Evolutionary conservation across 2,888 invertebrate genomes (phyloP).

Genomic region (Mythimna ferrago): DNA sequence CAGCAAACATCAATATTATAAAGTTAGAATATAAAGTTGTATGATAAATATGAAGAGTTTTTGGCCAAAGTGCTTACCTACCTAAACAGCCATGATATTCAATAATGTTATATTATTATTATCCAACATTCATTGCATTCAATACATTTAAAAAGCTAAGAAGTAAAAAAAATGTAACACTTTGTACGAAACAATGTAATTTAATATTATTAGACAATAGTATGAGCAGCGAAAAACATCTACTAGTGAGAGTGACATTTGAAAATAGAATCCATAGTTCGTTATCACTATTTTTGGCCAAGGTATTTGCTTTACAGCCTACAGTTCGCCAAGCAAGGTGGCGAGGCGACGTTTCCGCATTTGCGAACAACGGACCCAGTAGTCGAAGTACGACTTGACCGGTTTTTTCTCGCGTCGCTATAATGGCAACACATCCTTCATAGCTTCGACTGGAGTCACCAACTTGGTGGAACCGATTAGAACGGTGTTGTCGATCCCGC

Average conservation of each 20-base stretch:
- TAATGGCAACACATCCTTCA: slow-evolving; percentile 76
- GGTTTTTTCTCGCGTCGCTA: slow-evolving; percentile 37
- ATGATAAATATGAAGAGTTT: not conserved
- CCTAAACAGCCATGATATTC: not conserved
- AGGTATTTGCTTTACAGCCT: slow-evolving; percentile 5
- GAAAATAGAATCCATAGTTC: slow-evolving; percentile 18
- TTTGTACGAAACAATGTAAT: slow-evolving; percentile 20
- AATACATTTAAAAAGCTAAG: not conserved
- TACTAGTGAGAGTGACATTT: slow-evolving; percentile 6
- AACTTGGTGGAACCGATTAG: slow-evolving; percentile 83
- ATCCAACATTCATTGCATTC: not conserved
- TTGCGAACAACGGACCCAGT: slow-evolving; percentile 17
- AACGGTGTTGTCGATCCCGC: slow-evolving; percentile 84
- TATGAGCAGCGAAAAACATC: not conserved
- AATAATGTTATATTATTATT: not conserved
- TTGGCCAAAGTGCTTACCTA: not conserved
- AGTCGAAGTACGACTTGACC: slow-evolving; percentile 19
- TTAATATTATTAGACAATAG: slow-evolving; percentile 8
- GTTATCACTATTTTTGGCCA: slow-evolving; percentile 22
- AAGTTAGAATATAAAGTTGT: not conserved
- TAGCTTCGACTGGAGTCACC: slow-evolving; percentile 82
- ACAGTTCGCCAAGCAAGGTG: slow-evolving; percentile 21
- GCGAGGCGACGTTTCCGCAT: slow-evolving; percentile 19
- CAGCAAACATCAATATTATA: not conserved
- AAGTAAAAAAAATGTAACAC: slow-evolving; percentile 9